Evolutionary conservation across 2,113 vertebrate species (phyloP).

Genomic region (Rafetus swinhoei): DNA sequence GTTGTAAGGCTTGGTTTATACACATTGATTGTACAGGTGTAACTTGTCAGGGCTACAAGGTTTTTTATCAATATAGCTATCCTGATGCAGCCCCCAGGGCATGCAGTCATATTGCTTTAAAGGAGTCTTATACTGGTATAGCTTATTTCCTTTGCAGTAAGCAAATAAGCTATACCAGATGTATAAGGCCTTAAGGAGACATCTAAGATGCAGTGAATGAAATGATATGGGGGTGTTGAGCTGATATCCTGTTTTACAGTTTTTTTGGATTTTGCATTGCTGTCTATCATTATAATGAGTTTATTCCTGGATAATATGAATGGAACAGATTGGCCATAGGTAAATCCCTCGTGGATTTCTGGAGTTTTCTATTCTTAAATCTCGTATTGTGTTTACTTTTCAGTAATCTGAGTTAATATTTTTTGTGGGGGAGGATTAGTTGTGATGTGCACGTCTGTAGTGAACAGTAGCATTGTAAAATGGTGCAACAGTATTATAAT

Average conservation of each 20-base stretch:
- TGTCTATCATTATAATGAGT: not conserved
- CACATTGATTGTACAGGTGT: not conserved
- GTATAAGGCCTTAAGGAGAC: not conserved
- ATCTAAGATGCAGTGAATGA: too few relatives aligned
- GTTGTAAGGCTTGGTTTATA: not conserved
- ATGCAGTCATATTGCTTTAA: not conserved
- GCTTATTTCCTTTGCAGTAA: not conserved
- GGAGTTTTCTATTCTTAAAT: not conserved
- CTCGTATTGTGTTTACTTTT: not conserved
- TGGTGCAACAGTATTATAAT: not conserved
- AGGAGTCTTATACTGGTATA: not conserved
- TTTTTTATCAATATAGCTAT: not conserved
- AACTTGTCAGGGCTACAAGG: not conserved
- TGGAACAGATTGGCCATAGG: not conserved
- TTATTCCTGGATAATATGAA: not conserved
- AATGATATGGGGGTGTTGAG: not conserved
- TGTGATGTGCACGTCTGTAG: not conserved
- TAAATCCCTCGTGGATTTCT: fast-evolving
- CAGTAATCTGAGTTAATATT: not conserved
- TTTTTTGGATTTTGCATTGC: fast-evolving
- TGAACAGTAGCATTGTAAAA: not conserved
- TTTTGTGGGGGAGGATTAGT: not conserved
- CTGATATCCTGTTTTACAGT: not conserved
- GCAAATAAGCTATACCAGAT: not conserved
- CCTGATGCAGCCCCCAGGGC: not conserved